Conservation (phyloP, 23 tunicate genomes). For the Trididemnum clinides region DNA sequence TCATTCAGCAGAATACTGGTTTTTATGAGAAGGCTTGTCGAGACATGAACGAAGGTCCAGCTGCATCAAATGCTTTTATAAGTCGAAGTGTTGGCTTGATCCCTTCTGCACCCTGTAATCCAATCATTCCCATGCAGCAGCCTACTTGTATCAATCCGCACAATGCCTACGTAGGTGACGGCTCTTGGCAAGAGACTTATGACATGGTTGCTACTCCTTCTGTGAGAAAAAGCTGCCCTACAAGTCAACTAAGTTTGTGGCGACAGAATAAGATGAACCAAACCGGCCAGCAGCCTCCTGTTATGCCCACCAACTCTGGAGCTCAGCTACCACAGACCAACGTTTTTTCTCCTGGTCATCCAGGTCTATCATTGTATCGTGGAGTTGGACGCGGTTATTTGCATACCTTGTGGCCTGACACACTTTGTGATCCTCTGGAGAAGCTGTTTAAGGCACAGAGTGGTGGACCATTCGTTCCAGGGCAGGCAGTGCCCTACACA, state of each 20-base stretch:
- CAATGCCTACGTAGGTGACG: constrained; percentile 50
- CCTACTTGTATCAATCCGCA: neutral
- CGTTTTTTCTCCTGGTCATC: neutral
- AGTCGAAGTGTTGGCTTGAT: neutral
- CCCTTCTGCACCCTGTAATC: constrained; percentile 1
- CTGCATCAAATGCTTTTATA: neutral
- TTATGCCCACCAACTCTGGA: neutral
- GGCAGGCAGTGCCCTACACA: neutral
- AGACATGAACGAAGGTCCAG: constrained; percentile 1
- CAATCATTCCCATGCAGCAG: neutral
- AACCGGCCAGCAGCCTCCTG: constrained; percentile 28
- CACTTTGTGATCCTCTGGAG: constrained; percentile 46
- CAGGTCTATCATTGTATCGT: constrained; percentile 21
- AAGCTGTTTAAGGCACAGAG: constrained; percentile 42
- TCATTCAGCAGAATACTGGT: constrained; percentile 43
- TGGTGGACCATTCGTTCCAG: neutral
- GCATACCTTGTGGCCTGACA: constrained; percentile 20
- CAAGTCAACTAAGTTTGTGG: constrained; percentile 62
- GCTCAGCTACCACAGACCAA: constrained; percentile 21
- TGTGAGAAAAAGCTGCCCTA: constrained; percentile 25
- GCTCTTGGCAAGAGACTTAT: constrained; percentile 37
- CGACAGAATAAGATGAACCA: constrained; percentile 62
- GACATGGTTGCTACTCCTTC: neutral
- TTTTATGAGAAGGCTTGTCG: constrained; percentile 38
- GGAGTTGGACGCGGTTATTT: constrained; percentile 29